phyloP scores from a whole-genome alignment of 2,888 invertebrate genomes.

The Epirrhoe alternata region DNA sequence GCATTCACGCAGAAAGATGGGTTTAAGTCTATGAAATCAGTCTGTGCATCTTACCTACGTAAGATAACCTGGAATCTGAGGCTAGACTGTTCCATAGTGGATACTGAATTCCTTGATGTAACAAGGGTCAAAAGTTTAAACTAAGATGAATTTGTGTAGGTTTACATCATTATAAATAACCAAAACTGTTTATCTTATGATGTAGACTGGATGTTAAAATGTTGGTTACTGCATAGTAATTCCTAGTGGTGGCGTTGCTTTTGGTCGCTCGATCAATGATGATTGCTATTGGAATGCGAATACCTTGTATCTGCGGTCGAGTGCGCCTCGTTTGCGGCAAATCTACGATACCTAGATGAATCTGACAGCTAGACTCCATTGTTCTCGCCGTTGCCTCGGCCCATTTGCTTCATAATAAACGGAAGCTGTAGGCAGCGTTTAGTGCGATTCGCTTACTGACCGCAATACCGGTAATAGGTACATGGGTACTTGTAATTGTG shows the following conservation, averaged over 20 bases:
- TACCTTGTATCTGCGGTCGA: conserved; percentile 9
- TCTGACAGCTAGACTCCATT: conserved; percentile 9
- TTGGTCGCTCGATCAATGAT: neutral
- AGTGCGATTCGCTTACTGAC: conserved; percentile 13
- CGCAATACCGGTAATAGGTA: neutral
- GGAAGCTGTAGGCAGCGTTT: conserved; percentile 17
- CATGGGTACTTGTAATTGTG: no score
- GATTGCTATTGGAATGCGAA: neutral
- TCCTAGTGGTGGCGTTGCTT: no score
- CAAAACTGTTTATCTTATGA: no score
- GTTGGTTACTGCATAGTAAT: no score
- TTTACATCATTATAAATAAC: no score
- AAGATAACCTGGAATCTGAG: no score
- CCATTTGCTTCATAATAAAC: conserved; percentile 10
- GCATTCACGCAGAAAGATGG: conserved; percentile 11
- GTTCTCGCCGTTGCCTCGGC: conserved; percentile 12
- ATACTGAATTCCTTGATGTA: no score
- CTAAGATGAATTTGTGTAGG: no score
- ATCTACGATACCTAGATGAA: conserved; percentile 4
- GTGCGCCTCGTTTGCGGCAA: conserved; percentile 10
- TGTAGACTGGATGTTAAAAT: no score
- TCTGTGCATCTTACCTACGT: no score
- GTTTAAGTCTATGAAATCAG: neutral
- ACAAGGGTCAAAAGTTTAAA: no score
- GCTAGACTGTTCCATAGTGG: no score